Conservation (phyloP, 2,113 vertebrate genomes). For the Paramormyrops kingsleyae region DNA sequence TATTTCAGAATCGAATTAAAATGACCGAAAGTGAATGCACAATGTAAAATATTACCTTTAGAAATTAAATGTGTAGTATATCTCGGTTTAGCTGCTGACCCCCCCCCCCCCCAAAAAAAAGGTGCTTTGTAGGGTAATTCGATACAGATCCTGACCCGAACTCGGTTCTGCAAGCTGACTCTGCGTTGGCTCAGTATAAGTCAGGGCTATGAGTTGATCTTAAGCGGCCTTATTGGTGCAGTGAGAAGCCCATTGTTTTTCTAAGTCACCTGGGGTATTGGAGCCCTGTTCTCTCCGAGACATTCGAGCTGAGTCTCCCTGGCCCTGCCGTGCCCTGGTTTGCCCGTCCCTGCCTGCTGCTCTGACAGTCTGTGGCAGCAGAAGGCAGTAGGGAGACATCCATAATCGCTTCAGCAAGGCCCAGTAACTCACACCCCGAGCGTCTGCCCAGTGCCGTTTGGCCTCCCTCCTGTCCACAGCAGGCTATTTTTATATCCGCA, state of each 20-base stretch:
- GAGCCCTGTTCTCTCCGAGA: not conserved
- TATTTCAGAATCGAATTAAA: not conserved
- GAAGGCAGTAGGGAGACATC: not conserved
- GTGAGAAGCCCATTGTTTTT: not conserved
- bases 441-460: not conserved
- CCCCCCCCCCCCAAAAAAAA: not conserved
- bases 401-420: conserved; percentile 8
- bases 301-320: not conserved
- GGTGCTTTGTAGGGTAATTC: not conserved
- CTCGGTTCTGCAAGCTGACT: not conserved
- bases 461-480: not conserved
- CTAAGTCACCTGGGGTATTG: not conserved
- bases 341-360: not conserved
- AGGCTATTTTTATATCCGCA: conserved; percentile 24
- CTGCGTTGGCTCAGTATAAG: not conserved
- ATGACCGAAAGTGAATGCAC: not conserved
- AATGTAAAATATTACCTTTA: not conserved
- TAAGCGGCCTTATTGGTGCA: not conserved
- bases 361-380: conserved; percentile 1
- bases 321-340: not conserved
- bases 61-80: not conserved
- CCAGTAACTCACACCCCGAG: conserved; percentile 7
- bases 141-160: not conserved
- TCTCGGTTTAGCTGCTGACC: not conserved
- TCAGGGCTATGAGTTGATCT: not conserved